phyloP scores from a whole-genome alignment of 2,888 invertebrate genomes.

The Megaustenia siamemsis region DNA sequence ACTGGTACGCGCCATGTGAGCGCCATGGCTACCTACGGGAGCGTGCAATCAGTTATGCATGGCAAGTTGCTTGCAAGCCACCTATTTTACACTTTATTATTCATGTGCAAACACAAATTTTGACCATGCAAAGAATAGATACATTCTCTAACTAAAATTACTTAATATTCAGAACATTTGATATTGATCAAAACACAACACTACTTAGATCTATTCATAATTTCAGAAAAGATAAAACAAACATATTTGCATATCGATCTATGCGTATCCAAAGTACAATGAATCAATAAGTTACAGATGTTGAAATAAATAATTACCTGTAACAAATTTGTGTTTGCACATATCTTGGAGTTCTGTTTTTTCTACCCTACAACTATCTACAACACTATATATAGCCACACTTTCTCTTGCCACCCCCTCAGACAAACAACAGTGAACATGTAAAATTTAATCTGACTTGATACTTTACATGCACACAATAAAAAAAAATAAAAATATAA shows the following conservation, averaged over 20 bases:
- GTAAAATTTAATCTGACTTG: not conserved
- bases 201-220: not conserved
- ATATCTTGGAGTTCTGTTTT: slow-evolving; percentile 35
- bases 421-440: not conserved
- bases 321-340: slow-evolving; percentile 37
- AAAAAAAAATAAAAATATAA: too few species aligned
- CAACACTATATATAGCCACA: slow-evolving; percentile 20
- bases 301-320: not conserved
- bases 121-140: not conserved
- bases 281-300: not conserved
- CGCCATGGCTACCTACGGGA: slow-evolving; percentile 79
- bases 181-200: not conserved
- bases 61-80: slow-evolving; percentile 71
- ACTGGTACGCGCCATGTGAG: slow-evolving; percentile 78
- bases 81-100: slow-evolving; percentile 52
- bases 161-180: not conserved
- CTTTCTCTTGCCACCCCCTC: not conserved
- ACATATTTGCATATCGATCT: not conserved
- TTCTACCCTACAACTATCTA: slow-evolving; percentile 8
- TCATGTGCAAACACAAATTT: slow-evolving; percentile 33
- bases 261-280: not conserved
- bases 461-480: too few species aligned
- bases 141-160: not conserved
- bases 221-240: not conserved
- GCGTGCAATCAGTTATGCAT: slow-evolving; percentile 79